Conservation (phyloP, 2,113 vertebrate species). For the Entelurus aequoreus region DNA sequence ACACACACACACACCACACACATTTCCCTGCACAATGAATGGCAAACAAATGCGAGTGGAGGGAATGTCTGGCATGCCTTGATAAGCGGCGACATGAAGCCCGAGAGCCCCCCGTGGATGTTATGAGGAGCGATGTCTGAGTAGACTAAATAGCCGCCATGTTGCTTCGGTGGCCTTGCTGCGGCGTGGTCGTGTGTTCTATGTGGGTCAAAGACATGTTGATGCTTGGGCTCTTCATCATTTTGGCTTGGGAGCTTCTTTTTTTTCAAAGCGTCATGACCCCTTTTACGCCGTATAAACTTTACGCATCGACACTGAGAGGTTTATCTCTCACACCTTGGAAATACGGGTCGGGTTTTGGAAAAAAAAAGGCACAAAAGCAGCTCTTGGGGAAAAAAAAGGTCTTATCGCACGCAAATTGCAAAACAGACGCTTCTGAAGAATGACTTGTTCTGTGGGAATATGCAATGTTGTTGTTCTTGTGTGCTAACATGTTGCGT, state of each 20-base stretch:
- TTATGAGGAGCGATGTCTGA: conserved; percentile 51
- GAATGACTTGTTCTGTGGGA: conserved; percentile 14
- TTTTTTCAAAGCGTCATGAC: conserved; percentile 24
- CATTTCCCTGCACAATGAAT: conserved; percentile 13
- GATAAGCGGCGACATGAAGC: conserved; percentile 57
- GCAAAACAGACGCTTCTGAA: conserved; percentile 5
- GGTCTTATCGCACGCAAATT: conserved; percentile 33
- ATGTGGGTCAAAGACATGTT: conserved; percentile 34
- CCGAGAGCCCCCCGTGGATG: conserved; percentile 38
- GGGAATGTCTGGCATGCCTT: conserved; percentile 66
- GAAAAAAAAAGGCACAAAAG: not conserved
- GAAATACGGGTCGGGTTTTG: conserved; percentile 8
- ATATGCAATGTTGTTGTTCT: conserved; percentile 18
- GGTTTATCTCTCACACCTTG: conserved; percentile 16
- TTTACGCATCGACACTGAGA: not conserved
- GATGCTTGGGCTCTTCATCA: conserved; percentile 12
- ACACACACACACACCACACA: conserved; percentile 14
- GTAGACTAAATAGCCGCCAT: conserved; percentile 61
- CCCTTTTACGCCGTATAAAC: not conserved
- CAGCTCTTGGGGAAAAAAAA: conserved; percentile 38
- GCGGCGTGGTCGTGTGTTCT: conserved; percentile 31
- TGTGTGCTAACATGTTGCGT: conserved; percentile 7
- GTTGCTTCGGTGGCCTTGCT: conserved; percentile 35
- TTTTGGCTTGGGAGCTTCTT: conserved; percentile 8
- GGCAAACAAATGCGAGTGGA: conserved; percentile 23